Percentiles rank a stretch among this genome's conserved stretches.
phyloP scores from a whole-genome alignment of 2,888 invertebrate genomes.

The Eubasilissa splendida region DNA sequence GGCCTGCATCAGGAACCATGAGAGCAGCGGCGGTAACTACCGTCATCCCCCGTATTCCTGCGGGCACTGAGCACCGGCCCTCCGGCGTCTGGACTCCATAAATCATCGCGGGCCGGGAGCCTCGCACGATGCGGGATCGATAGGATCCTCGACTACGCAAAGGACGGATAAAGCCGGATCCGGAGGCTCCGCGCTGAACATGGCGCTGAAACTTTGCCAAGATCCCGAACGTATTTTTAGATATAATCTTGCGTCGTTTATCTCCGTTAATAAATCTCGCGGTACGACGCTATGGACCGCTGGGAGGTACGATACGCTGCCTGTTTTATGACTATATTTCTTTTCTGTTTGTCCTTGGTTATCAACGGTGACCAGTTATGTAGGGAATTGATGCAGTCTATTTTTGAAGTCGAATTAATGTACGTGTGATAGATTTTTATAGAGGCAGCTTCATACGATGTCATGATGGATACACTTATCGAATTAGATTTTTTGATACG shows the following conservation, averaged over 20 bases:
- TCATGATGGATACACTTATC: too few relatives aligned
- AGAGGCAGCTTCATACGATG: too few relatives aligned
- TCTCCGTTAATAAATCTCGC: slow-evolving; percentile 50
- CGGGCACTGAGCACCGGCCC: slow-evolving; percentile 10
- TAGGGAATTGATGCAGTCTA: too few relatives aligned
- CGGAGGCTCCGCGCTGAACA: slow-evolving; percentile 48
- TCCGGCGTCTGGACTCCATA: slow-evolving; percentile 6
- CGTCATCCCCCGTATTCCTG: slow-evolving; percentile 11
- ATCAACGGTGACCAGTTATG: too few relatives aligned
- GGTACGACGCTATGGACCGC: background rate
- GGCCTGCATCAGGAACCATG: too few relatives aligned
- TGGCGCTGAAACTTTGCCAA: slow-evolving; percentile 56
- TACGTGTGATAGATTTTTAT: too few relatives aligned
- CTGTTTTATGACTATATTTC: too few relatives aligned
- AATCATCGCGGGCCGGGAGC: slow-evolving; percentile 13
- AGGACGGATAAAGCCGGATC: slow-evolving; percentile 32
- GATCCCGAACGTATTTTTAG: slow-evolving; percentile 42
- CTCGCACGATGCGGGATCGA: slow-evolving; percentile 26
- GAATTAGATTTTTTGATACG: too few relatives aligned
- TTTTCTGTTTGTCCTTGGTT: too few relatives aligned
- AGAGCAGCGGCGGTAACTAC: background rate
- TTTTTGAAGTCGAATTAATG: too few relatives aligned
- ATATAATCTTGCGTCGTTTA: slow-evolving; percentile 55
- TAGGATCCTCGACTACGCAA: slow-evolving; percentile 33
- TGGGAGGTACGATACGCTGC: too few relatives aligned